These are phyloP conservation scores for Halcyon chelicuti DNA, from an alignment of 2,797 vertebrate species.

Conservation along the genomic window DNA sequence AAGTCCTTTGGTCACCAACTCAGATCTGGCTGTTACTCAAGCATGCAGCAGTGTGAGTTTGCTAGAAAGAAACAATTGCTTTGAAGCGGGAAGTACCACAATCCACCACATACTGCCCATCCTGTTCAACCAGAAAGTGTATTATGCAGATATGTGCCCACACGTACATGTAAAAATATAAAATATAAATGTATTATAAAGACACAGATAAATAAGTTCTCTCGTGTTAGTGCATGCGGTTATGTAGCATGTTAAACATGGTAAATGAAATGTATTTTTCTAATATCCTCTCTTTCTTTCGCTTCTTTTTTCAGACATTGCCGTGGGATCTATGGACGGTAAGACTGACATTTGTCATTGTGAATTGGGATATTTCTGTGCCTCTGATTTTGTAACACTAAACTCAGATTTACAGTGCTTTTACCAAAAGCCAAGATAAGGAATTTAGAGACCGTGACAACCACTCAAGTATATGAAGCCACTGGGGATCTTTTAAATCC, in stretches of 20 bases:
- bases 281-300: conserved; percentile 22
- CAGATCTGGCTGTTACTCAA: not conserved
- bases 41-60: not conserved
- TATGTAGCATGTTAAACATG: not conserved
- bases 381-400: not conserved
- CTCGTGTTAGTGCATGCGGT: not conserved
- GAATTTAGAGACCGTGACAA: not conserved
- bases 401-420: not conserved
- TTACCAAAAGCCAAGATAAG: not conserved
- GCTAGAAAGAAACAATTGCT: not conserved
- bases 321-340: conserved; percentile 98
- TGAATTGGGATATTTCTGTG: not conserved
- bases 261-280: conserved; percentile 25
- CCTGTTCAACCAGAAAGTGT: not conserved
- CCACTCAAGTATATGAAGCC: not conserved
- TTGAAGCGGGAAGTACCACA: not conserved
- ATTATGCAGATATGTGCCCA: not conserved
- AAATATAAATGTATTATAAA: not conserved
- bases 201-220: not conserved
- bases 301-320: conserved; percentile 84
- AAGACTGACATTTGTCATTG: conserved; percentile 65
- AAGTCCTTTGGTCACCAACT: not conserved
- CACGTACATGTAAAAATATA: not conserved
- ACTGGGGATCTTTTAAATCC: not conserved
- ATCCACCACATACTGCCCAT: not conserved